phyloP scores from a whole-genome alignment of 2,113 vertebrate genomes.

The Megaleporinus macrocephalus region DNA sequence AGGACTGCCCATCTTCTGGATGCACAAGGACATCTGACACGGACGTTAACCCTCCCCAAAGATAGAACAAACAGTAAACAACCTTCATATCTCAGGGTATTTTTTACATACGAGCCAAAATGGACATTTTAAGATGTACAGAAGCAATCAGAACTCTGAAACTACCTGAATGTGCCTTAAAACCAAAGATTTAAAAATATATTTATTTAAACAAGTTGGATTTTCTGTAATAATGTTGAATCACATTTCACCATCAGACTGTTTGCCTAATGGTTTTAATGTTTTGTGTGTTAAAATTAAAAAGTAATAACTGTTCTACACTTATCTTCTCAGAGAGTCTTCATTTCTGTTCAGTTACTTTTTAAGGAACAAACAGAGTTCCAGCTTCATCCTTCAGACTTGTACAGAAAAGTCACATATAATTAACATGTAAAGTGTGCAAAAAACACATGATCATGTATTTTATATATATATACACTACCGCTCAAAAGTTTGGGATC shows the following conservation, averaged over 20 bases:
- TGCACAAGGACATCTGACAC: conserved; percentile 90
- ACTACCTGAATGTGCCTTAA: conserved; percentile 38
- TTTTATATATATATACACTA: too few relatives aligned
- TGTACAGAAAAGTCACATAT: too few relatives aligned
- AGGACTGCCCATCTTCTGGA: conserved; percentile 91
- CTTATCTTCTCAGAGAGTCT: not conserved
- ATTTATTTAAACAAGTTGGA: not conserved
- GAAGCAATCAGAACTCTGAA: conserved; percentile 8
- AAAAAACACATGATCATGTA: too few relatives aligned
- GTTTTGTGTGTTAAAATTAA: not conserved
- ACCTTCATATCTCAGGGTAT: not conserved
- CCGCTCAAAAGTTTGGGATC: too few relatives aligned
- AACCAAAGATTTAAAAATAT: not conserved
- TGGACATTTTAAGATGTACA: not conserved
- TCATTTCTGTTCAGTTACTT: not conserved
- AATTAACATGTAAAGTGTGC: too few relatives aligned
- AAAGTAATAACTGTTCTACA: not conserved
- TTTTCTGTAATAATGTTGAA: not conserved
- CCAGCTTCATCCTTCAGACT: too few relatives aligned
- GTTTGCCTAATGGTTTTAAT: not conserved
- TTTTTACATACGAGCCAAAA: not conserved
- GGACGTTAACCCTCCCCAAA: not conserved
- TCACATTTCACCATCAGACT: not conserved
- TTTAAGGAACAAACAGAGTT: too few relatives aligned
- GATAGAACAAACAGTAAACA: not conserved